Conservation (phyloP, 2,888 invertebrate genomes). For the Drosophila setosimentum region DNA sequence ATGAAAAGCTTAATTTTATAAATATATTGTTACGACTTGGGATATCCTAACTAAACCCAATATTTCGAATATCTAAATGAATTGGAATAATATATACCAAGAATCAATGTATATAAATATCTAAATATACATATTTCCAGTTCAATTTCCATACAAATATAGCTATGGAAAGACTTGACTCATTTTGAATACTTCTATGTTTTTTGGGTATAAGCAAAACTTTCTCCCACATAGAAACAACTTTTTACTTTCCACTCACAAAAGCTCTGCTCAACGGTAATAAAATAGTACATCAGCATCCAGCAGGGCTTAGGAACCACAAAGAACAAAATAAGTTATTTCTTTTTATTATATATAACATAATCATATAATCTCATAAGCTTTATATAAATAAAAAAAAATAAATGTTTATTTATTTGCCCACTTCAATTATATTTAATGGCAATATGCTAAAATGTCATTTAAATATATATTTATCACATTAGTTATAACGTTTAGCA, state of each 20-base stretch:
- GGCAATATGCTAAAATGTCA: no score
- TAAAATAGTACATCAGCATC: slow-evolving; percentile 4
- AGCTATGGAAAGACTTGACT: neutral
- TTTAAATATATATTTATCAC: neutral
- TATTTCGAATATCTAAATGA: neutral
- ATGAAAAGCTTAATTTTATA: neutral
- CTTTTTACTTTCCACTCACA: no score
- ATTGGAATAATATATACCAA: neutral
- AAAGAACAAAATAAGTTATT: neutral
- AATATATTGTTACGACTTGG: neutral
- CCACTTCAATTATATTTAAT: no score
- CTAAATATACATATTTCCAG: neutral
- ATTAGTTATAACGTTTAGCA: neutral
- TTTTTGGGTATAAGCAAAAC: neutral
- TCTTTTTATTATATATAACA: neutral
- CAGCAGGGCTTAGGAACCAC: slow-evolving; percentile 12
- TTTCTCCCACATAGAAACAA: no score
- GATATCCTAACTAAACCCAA: neutral
- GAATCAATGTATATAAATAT: neutral
- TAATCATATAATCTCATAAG: neutral
- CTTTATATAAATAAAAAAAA: neutral
- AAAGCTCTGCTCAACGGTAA: no score
- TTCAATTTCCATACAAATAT: neutral
- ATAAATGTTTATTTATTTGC: no score
- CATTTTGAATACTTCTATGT: neutral